Evolutionary conservation across 1,140 invertebrate species (phyloP), one percentile per base, ranked within the genome.

Genomic region (Drosophila simulans): DNA sequence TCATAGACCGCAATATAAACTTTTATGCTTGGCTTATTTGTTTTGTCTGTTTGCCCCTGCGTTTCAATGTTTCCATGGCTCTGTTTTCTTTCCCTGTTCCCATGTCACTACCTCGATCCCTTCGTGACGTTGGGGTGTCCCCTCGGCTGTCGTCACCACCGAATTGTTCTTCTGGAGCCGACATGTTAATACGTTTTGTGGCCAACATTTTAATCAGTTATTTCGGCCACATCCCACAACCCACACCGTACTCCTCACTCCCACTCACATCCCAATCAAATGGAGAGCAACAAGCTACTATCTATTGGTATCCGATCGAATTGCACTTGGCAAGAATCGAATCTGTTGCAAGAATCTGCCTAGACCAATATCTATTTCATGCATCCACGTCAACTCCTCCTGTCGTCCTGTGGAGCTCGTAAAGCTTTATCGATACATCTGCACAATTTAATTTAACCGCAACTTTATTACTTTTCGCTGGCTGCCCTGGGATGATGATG

Each of bases 1-100:
- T 89, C 83, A 88, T 88, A 86, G 83, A 88, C 83, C 83, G 83
- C 83, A 88, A 88, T 88, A 88, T 88, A 88, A 88, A 88, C 84
- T 88, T 88, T 88, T 88, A 88, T 88, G 84, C 75, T 88, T 80
- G 84, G 71, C 84, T 88, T 86, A 86, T 86, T 88, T 88, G 84
- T 88, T 88, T 88, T 88, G 83, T 88, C 71, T 86, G 79, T 88
- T 89, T 85, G 72, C 58, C 58, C 39, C 62, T 62, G 46, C 57
- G 71, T 57, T 57, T 57, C 46, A 13, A 34, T 59, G 42, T 48
- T 48, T 53, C 49, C 58, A 56, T 53, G 79, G 73, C 63, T 73
- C 31, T 31, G 31, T 31, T 31, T 31, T 31, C 31, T 31, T 31
- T 31, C 8, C 7, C 31, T 31, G 27, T 31, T 7, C 27, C 27